phyloP scores from a whole-genome alignment of 2,888 invertebrate genomes.

The Callosobruchus maculatus region DNA sequence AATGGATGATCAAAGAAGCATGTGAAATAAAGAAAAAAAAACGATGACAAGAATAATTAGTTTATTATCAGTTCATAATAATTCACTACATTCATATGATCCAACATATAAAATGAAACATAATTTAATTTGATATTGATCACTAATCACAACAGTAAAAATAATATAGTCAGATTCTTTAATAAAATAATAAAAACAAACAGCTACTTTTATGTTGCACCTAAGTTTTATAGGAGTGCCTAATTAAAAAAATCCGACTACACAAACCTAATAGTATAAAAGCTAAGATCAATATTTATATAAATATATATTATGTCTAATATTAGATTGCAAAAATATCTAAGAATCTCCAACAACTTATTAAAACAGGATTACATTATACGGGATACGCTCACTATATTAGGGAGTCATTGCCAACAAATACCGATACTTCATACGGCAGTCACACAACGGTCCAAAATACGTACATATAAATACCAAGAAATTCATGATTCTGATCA shows the following conservation, averaged over 20 bases:
- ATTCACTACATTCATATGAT: neutral
- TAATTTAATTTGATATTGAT: neutral
- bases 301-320: neutral
- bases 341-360: neutral
- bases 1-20: no score
- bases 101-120: neutral
- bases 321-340: neutral
- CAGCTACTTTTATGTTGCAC: neutral
- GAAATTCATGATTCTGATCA: no score
- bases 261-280: neutral
- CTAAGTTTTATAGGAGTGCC: neutral
- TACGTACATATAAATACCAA: no score
- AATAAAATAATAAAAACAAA: neutral
- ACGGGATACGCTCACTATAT: neutral
- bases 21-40: no score
- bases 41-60: neutral
- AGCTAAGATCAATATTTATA: neutral
- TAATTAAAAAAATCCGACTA: neutral
- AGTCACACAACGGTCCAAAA: neutral
- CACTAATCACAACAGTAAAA: neutral
- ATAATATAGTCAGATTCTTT: neutral
- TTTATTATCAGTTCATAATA: neutral
- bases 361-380: neutral
- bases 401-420: neutral
- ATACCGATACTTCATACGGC: neutral